Base-by-base conservation (phyloP, 1,140 invertebrate genomes). In the Ceratosolen fusciceps region DNA sequence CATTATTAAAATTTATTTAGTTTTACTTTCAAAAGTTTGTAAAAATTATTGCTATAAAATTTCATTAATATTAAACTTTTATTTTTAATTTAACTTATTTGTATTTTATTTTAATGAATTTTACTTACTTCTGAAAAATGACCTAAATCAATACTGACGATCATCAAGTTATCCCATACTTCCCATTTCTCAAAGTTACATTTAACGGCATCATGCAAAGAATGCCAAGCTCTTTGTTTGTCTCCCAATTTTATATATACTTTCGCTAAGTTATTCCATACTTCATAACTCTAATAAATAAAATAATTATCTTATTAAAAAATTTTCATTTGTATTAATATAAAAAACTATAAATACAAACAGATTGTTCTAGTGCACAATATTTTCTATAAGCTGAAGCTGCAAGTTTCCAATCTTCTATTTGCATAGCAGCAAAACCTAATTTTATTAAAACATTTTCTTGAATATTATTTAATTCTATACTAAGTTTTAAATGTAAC, bases 241-340 rank as follows among this genome's bases (percentile, higher is more conserved):
- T 99, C 94, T 0, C 95, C 94, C 71, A 96, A 89, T 84, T 96
- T 95, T 10, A 98, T 94, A 83, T 98, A 97, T 7, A 96, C 96
- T 87, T 98, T 97, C 16, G 97, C 96, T 70, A 99, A 90, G 90
- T 99, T 99, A 89, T 98, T 99, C 98, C 98, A 99, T 0, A 96
- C 97, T 90, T 99, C 97, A 88, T 97, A 99, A 81, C 95, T 95
- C 91, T 96, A 39, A 62, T 85, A 85, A 14, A 0, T 34, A 54
- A 21, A 52, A 29, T 67, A 37, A n/a, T n/a, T 65, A 9, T 34
- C 26, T 34, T 3, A 65, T 37, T n/a, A 65, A 39, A 9, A 39
- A 26, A 74, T 56, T 74, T n/a, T 1, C 56, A 37, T 67, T 39
- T 43, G 16, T 21, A 31, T 43, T 14, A 52, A 52, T 49, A 16